Base-by-base conservation (phyloP, 2,797 vertebrate genomes). In the Poeciliopsis infans region DNA sequence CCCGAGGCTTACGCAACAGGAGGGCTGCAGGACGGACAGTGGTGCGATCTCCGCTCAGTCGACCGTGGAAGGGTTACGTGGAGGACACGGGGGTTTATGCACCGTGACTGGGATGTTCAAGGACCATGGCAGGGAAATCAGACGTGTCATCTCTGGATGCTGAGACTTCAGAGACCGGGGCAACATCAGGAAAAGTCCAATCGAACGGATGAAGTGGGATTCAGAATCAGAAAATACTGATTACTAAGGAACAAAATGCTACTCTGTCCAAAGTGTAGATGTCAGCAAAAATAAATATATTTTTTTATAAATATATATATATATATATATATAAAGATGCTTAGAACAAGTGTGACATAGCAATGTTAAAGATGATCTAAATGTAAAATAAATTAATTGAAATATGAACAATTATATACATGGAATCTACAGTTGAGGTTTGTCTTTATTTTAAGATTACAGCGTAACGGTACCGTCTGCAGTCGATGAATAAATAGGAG, bases 61-160 rank as follows among this genome's bases (percentile, higher is more conserved):
- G 85, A 78, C 85, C 80, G 78, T 82, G 80, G 82, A 72, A 61
- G 82, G 73, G 77, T 87, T 81, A 71, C 77, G 66, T 1, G 45
- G n/a, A 79, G 85, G 86, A 53, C 78, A 79, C 1, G 0, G 28
- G 39, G 53, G 10, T 87, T 91, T 89, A 83, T 39, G 36, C 5
- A 39, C 2, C 75, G 78, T 78, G 88, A 89, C 80, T 23, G 47
- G 18, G 81, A 83, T 74, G 77, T 76, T 73, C 79, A 55, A 33
- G 80, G 86, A 77, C 70, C 86, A 86, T 83, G 84, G 83, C 87
- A 91, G 87, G 87, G 79, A 82, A 80, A 76, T 70, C 71, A 68
- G 51, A n/a, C 70, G 73, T 45, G 61, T 71, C 75, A 59, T 80
- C 75, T 45, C 68, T 33, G 69, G 81, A 83, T 80, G 74, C 68